Evolutionary conservation across 1,140 invertebrate species (phyloP), one percentile per base, ranked within the genome.

Genomic region (Hyles euphorbiae): DNA sequence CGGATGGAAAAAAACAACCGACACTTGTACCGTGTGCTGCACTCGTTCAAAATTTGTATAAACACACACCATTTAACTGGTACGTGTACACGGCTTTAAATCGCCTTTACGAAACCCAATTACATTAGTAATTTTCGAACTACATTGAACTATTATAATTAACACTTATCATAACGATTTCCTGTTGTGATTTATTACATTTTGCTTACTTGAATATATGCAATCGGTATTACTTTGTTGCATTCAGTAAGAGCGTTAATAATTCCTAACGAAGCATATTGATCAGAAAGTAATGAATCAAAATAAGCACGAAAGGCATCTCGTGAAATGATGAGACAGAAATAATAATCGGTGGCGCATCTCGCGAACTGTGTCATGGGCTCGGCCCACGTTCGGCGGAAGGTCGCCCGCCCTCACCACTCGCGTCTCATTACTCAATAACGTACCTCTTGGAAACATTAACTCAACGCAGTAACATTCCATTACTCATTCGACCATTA

Each of bases 281-380:
- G 8, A 40, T 8, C 4, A 0, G 8, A 5, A 40, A 40, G 36
- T 40, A 40, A 40, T 40, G 4, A 40, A 40, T 40, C 22, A 40
- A 5, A 40, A 40, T 40, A 40, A 5, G 2, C 4, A 40, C 36
- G 36, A 8, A 40, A 40, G 8, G 8, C 8, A 40, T 40, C 36
- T 40, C 5, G 72, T 65, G 65, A 74, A 65, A 74, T 68, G 63
- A 70, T 78, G 68, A 45, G 68, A 79, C 83, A 78, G 72, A 84
- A 80, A 80, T 81, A 80, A 78, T 76, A 67, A 67, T 64, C 66
- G 56, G 67, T 71, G 69, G 75, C 71, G 70, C 68, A 86, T 83
- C 81, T 76, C 70, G 67, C 72, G 68, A 87, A 81, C 72, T 87
- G 80, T 85, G 84, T 87, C 84, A 87, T 80, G 82, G 84, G 81